Evolutionary conservation across 2,888 invertebrate genomes (phyloP).

Genomic region (Adelphocoris suturalis): DNA sequence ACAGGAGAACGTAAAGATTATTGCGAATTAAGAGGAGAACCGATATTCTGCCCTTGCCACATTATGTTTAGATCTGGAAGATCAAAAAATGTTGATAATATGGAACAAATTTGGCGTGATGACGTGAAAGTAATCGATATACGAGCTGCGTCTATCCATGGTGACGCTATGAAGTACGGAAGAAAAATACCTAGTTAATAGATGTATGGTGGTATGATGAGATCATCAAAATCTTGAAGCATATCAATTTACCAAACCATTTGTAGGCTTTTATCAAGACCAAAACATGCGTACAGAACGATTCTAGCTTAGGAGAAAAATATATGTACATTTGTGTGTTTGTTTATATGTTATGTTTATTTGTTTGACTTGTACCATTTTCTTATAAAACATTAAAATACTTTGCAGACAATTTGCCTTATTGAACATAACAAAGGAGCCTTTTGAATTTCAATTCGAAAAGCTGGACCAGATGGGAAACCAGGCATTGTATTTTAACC

Average conservation of each 20-base stretch:
- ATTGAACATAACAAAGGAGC: not conserved
- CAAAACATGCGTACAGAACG: too few relatives aligned
- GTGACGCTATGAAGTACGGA: not conserved
- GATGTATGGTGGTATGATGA: too few relatives aligned
- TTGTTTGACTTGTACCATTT: too few relatives aligned
- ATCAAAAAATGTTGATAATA: not conserved
- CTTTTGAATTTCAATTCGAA: not conserved
- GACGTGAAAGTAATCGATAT: not conserved
- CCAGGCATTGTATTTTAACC: not conserved
- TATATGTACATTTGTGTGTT: too few relatives aligned
- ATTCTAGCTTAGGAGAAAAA: too few relatives aligned
- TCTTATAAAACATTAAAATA: not conserved
- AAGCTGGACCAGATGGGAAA: not conserved
- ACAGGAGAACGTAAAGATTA: not conserved
- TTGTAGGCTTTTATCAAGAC: too few relatives aligned
- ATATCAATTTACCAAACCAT: too few relatives aligned
- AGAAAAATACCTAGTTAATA: too few relatives aligned
- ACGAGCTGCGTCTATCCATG: not conserved
- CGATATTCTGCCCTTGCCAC: conserved; percentile 24
- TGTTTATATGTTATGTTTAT: too few relatives aligned
- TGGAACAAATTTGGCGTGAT: not conserved
- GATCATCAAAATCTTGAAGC: too few relatives aligned
- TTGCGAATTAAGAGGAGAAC: not conserved
- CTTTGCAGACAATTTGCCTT: not conserved
- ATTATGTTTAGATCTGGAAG: conserved; percentile 32